Conservation (phyloP, 37 sponge, comb jelly and placozoan genomes). For the Tethya wilhelma region DNA sequence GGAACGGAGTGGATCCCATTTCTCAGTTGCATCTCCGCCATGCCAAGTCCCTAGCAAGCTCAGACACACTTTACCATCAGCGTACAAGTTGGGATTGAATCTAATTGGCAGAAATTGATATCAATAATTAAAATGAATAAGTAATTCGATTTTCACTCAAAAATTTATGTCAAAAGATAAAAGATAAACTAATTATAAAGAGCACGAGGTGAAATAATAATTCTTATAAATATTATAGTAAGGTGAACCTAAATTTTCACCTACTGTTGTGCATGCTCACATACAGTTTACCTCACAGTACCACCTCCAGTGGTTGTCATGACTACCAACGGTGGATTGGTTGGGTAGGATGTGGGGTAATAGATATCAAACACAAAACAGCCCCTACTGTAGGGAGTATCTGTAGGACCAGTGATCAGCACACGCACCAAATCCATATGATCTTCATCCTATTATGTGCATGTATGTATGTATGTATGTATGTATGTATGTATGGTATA, state of each 20-base stretch:
- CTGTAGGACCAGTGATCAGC: conserved; percentile 88
- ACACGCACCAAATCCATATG: conserved; percentile 88
- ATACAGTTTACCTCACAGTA: conserved; percentile 85
- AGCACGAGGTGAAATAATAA: too few relatives aligned
- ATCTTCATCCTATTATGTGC: conserved; percentile 78
- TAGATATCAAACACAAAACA: conserved; percentile 93
- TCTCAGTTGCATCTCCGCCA: conserved; percentile 91
- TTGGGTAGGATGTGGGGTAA: conserved; percentile 82
- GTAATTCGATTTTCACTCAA: too few relatives aligned
- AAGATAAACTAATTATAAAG: too few relatives aligned
- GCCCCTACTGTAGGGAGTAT: conserved; percentile 86
- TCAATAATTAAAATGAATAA: too few relatives aligned
- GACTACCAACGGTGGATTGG: conserved; percentile 82
- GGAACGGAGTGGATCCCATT: conserved; percentile 85
- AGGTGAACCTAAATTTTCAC: too few relatives aligned
- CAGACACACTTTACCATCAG: conserved; percentile 96
- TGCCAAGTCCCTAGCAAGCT: conserved; percentile 96
- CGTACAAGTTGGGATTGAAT: conserved; percentile 95
- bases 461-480: background rate
- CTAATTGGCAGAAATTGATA: too few relatives aligned
- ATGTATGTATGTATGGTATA: background rate
- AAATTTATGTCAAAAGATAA: too few relatives aligned
- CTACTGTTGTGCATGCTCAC: too few relatives aligned
- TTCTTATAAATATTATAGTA: too few relatives aligned
- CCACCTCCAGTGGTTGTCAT: conserved; percentile 89